Base-by-base conservation (phyloP, 2,888 invertebrate genomes). In the Platycheirus rosarum region DNA sequence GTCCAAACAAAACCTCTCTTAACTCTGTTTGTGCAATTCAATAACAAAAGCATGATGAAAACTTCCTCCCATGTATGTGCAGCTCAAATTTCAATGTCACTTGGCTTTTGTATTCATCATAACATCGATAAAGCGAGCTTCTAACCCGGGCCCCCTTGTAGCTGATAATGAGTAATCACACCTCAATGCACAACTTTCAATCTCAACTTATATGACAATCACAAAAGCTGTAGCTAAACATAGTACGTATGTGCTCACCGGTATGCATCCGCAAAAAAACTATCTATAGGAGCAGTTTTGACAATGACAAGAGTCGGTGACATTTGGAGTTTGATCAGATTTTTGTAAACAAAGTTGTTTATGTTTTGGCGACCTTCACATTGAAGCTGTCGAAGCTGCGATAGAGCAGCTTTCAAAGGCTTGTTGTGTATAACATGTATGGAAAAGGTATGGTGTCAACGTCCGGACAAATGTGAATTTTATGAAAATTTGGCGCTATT, bases 261-360 rank as follows among this genome's bases (percentile, higher is more conserved):
- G 29, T 57, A n/a, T n/a, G 26, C 40, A n/a, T 18, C 5, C 5
- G 14, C 9, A 55, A 40, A 37, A 0, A 55, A 6, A 55, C 9
- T 48, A 23, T 18, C 42, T 44, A 26, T 60, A 60, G 60, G 44
- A 44, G 44, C 44, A 35, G 35, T 44, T 60, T 16, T 66, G 70
- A 63, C 80, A 80, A 75, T 75, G 75, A 23, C 14, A 53, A 44
- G 69, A 65, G 80, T 80, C 80, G 80, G 69, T 80, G 80, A 80
- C 80, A 75, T 65, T 70, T 80, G 9, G n/a, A 44, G 32, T 29
- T 65, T 29, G 51, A 65, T 75, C 65, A 49, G 40, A 55, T 26
- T 51, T 11, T 51, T 49, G 65, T 80, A 23, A 40, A 18, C 32
- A 46, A 55, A 35, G 8, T 57, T 69, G 53, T 69, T 79, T 75